phyloP scores from a whole-genome alignment of 2,888 invertebrate genomes.

The Anarsia innoxiella region DNA sequence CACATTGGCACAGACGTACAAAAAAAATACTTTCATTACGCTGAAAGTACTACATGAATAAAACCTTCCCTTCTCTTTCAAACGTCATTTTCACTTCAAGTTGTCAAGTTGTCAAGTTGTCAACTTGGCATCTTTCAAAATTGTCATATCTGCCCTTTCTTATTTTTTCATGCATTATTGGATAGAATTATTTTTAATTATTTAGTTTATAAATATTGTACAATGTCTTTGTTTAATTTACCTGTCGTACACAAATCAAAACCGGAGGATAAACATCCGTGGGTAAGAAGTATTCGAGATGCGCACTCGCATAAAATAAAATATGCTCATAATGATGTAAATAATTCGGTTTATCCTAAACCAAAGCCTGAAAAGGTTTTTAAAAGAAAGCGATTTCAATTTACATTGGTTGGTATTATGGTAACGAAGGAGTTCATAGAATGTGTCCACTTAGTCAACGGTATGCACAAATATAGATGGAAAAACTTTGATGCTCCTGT shows the following conservation, averaged over 20 bases:
- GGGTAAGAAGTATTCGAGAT: slow-evolving; percentile 13
- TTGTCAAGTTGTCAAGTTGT: no score
- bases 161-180: no score
- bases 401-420: slow-evolving; percentile 20
- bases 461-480: slow-evolving; percentile 16
- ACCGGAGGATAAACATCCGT: slow-evolving; percentile 11
- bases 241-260: slow-evolving; percentile 5
- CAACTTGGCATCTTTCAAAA: no score
- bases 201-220: no score
- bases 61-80: no score
- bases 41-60: no score
- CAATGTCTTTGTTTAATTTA: not conserved
- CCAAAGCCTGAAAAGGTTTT: slow-evolving; percentile 10
- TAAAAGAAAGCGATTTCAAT: slow-evolving; percentile 10
- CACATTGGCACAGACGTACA: no score
- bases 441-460: slow-evolving; percentile 15
- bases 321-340: slow-evolving; percentile 17
- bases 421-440: slow-evolving; percentile 18
- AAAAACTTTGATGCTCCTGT: slow-evolving; percentile 16
- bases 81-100: no score
- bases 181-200: no score
- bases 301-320: slow-evolving; percentile 12
- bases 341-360: slow-evolving; percentile 18
- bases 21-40: no score
- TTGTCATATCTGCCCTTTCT: no score